phyloP scores from a whole-genome alignment of 2,113 vertebrate species.

The Dasyprocta punctata region DNA sequence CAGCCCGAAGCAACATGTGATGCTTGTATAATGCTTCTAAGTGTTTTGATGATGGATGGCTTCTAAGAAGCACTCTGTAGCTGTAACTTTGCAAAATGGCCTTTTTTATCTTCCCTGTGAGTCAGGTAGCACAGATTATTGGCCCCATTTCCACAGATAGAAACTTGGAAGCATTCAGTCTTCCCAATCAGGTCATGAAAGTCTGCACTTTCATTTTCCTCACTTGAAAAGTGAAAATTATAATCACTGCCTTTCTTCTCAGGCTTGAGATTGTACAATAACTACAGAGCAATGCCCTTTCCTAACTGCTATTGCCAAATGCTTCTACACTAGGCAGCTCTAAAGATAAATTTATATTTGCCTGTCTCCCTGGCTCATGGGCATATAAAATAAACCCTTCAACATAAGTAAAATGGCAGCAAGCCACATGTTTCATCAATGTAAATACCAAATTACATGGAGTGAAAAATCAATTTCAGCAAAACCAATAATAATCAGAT shows the following conservation, averaged over 20 bases:
- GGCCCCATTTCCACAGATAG: constrained; percentile 73
- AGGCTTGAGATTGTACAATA: neutral
- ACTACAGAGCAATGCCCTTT: neutral
- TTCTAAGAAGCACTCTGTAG: constrained; percentile 44
- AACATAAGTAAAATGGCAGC: constrained; percentile 67
- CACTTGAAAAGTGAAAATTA: constrained; percentile 66
- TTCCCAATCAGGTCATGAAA: constrained; percentile 63
- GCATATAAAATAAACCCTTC: constrained; percentile 62
- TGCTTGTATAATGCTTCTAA: neutral
- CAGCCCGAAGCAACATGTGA: neutral
- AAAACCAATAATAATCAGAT: constrained; percentile 64
- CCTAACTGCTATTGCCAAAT: neutral
- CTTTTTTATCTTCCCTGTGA: constrained; percentile 70
- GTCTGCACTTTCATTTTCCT: constrained; percentile 48
- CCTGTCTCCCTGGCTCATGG: constrained; percentile 47
- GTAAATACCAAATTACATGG: constrained; percentile 57
- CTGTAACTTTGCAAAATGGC: constrained; percentile 55
- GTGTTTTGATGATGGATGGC: constrained; percentile 43
- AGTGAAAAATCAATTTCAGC: constrained; percentile 72
- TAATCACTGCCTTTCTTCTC: constrained; percentile 44
- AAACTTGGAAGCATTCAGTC: constrained; percentile 59
- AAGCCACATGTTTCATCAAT: constrained; percentile 54
- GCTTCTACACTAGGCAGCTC: neutral
- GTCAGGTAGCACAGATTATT: constrained; percentile 70
- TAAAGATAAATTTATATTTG: constrained; percentile 50